phyloP scores from a whole-genome alignment of 2,888 invertebrate species.

The Camponotus fellah region DNA sequence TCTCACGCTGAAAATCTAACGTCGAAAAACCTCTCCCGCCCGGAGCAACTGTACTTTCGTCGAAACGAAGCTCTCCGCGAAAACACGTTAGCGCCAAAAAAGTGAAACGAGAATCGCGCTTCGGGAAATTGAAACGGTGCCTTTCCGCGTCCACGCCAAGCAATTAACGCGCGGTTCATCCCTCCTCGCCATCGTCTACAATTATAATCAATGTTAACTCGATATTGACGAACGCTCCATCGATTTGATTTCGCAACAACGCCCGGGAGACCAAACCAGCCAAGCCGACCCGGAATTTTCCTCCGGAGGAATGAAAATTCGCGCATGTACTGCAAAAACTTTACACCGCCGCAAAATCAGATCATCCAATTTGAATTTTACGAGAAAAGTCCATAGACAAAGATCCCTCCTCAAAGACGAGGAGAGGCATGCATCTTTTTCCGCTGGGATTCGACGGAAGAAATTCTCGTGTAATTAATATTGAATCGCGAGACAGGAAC shows the following conservation, averaged over 20 bases:
- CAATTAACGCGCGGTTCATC: conserved; percentile 32
- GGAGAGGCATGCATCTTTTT: neutral
- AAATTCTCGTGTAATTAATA: conserved; percentile 54
- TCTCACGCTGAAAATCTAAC: neutral
- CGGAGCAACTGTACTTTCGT: conserved; percentile 17
- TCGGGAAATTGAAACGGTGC: conserved; percentile 37
- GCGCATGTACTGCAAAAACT: conserved; percentile 31
- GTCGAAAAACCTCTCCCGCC: conserved; percentile 15
- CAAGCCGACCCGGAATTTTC: conserved; percentile 14
- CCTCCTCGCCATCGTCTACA: conserved; percentile 27
- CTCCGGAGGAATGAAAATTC: conserved; percentile 35
- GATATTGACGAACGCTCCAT: conserved; percentile 50
- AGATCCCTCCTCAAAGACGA: neutral
- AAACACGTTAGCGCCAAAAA: conserved; percentile 31
- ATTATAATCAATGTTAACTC: conserved; percentile 55
- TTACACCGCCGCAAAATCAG: neutral
- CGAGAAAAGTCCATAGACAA: conserved; percentile 31
- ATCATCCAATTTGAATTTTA: conserved; percentile 51
- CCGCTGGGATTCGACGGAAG: conserved; percentile 8
- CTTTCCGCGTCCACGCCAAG: conserved; percentile 29
- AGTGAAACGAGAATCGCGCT: conserved; percentile 11
- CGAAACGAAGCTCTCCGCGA: conserved; percentile 16
- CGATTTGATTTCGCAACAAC: conserved; percentile 49
- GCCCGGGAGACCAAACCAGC: conserved; percentile 34
- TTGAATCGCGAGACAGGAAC: conserved; percentile 4